Base-by-base conservation (phyloP, 2,888 invertebrate genomes). In the Nomada fucata region DNA sequence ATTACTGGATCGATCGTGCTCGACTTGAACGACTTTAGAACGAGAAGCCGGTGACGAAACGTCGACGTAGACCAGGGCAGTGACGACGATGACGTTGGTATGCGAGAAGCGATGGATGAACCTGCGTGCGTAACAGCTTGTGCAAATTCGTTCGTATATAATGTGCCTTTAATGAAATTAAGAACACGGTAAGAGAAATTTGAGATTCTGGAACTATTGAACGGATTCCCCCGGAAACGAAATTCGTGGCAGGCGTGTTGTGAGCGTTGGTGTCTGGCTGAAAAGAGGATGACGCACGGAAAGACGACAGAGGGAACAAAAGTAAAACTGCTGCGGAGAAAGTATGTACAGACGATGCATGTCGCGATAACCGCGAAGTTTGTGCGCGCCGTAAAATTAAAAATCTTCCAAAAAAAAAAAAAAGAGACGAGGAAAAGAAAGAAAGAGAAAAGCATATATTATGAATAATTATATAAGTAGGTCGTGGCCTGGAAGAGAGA, bases 101-200 rank as follows among this genome's bases (percentile, higher is more conserved):
- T 7, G 36, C 5, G 36, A 36, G 36, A 36, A 36, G 36, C 36
- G 20, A 57, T 57, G n/a, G 15, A 36, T 42, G 13, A 29, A 60
- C 55, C 52, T 53, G 15, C 20, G 55, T 44, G 61, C 50, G 44
- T 13, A 23, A 57, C 26, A 44, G 29, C 50, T 13, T 20, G 64
- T 42, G 70, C 64, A 69, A 84, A 76, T 79, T 78, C 68, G 64
- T 78, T 72, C 78, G 63, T 67, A 71, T 74, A 84, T 60, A 90
- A 36, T 88, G 91, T 91, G 91, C 91, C 91, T 91, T 91, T 75
- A 80, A 88, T 81, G 29, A 87, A 71, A 79, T 88, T 79, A 47
- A 78, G 74, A 26, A 67, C 55, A 57, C 64, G 26, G 70, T 60
- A 76, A 47, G 15, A 50, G 44, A 55, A 64, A 50, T 63, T 60